These are phyloP conservation scores for Neosalanx taihuensis DNA, from an alignment of 2,797 vertebrate genomes.

Conservation along the genomic window DNA sequence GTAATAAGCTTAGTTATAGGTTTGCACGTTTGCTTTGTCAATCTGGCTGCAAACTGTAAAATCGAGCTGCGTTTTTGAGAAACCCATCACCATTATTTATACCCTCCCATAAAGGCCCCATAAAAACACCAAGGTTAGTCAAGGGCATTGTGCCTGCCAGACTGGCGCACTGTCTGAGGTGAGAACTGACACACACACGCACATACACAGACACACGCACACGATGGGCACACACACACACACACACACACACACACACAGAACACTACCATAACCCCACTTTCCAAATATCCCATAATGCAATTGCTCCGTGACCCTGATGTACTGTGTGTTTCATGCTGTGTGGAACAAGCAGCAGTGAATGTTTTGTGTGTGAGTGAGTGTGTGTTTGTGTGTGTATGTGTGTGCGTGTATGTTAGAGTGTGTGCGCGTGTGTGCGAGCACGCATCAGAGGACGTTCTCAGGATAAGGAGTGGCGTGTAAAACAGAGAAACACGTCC, in stretches of 20 bases:
- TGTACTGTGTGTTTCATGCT: constrained; percentile 33
- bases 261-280: constrained; percentile 49
- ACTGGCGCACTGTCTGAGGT: constrained; percentile 56
- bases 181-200: constrained; percentile 45
- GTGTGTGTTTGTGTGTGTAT: neutral
- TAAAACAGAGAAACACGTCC: constrained; percentile 65
- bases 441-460: constrained; percentile 64
- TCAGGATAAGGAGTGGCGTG: constrained; percentile 55
- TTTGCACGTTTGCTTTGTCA: constrained; percentile 61
- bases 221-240: constrained; percentile 7
- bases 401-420: constrained; percentile 8
- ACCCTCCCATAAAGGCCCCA: constrained; percentile 67
- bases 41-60: constrained; percentile 63
- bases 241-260: constrained; percentile 4
- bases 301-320: constrained; percentile 59
- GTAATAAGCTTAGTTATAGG: constrained; percentile 58
- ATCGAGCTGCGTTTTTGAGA: constrained; percentile 41
- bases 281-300: constrained; percentile 64
- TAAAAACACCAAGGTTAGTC: constrained; percentile 73
- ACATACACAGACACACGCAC: constrained; percentile 33
- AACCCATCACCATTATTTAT: constrained; percentile 71
- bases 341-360: neutral
- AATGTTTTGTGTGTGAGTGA: constrained; percentile 3
- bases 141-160: constrained; percentile 67
- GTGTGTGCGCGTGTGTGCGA: constrained; percentile 25